phyloP scores from a whole-genome alignment of 2,113 vertebrate genomes.

The Esox niger region DNA sequence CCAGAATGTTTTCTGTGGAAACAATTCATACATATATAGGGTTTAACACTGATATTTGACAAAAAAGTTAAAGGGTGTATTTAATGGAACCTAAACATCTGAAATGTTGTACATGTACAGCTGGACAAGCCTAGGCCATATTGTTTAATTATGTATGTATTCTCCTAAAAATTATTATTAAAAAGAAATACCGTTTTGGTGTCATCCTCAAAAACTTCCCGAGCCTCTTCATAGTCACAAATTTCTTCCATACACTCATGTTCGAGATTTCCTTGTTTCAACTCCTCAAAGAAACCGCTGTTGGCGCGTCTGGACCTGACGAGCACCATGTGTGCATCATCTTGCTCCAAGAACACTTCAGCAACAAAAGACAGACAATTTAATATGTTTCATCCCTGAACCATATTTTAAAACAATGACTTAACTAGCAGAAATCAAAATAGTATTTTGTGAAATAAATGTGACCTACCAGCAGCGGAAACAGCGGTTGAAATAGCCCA shows the following conservation, averaged over 20 bases:
- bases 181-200: conserved; percentile 39
- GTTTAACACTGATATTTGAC: neutral
- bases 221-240: conserved; percentile 85
- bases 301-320: conserved; percentile 74
- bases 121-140: too few species aligned
- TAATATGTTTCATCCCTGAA: neutral
- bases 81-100: too few species aligned
- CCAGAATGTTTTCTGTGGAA: conserved; percentile 63
- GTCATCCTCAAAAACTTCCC: conserved; percentile 82
- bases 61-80: too few species aligned
- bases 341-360: conserved; percentile 58
- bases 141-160: neutral
- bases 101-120: too few species aligned
- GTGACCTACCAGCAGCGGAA: conserved; percentile 30
- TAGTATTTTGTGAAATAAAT: neutral
- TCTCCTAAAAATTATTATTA: neutral
- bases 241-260: conserved; percentile 86
- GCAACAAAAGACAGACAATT: neutral
- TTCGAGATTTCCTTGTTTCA: conserved; percentile 81
- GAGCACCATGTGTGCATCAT: conserved; percentile 41
- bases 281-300: conserved; percentile 73
- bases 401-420: neutral
- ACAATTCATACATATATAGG: neutral
- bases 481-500: neutral
- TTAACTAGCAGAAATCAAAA: neutral